Evolutionary conservation across 2,888 invertebrate species (phyloP).

Genomic region (Polymixis flavicincta): DNA sequence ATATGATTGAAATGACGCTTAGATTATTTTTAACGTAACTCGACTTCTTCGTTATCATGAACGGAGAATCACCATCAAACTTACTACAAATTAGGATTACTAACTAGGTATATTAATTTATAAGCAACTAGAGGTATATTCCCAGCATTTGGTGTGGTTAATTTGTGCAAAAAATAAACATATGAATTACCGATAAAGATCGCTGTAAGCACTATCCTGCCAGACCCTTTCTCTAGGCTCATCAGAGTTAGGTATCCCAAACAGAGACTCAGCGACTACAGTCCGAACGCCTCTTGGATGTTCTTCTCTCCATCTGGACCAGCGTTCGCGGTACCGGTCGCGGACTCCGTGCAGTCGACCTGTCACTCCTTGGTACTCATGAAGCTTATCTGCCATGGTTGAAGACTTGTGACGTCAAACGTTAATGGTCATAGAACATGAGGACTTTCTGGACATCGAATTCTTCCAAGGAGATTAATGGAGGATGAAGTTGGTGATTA

Average conservation of each 20-base stretch:
- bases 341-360: slow-evolving; percentile 93
- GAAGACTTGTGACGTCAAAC: not conserved
- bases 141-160: no score
- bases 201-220: slow-evolving; percentile 84
- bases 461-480: not conserved
- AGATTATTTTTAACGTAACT: not conserved
- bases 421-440: slow-evolving; percentile 5
- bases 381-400: slow-evolving; percentile 94
- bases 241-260: slow-evolving; percentile 85
- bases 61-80: not conserved
- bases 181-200: slow-evolving; percentile 81
- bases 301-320: slow-evolving; percentile 91
- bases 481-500: no score
- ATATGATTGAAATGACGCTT: not conserved
- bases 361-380: slow-evolving; percentile 94
- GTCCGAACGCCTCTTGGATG: slow-evolving; percentile 90
- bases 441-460: no score
- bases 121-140: not conserved
- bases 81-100: not conserved
- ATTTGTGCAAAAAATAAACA: not conserved
- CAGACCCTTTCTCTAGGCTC: slow-evolving; percentile 81
- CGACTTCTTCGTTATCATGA: not conserved
- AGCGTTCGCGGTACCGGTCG: slow-evolving; percentile 92
- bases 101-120: not conserved
- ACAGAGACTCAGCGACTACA: slow-evolving; percentile 85